These are phyloP conservation scores for Cheumatopsyche charites DNA, from an alignment of 1,140 invertebrate species.

Conservation along the genomic window DNA sequence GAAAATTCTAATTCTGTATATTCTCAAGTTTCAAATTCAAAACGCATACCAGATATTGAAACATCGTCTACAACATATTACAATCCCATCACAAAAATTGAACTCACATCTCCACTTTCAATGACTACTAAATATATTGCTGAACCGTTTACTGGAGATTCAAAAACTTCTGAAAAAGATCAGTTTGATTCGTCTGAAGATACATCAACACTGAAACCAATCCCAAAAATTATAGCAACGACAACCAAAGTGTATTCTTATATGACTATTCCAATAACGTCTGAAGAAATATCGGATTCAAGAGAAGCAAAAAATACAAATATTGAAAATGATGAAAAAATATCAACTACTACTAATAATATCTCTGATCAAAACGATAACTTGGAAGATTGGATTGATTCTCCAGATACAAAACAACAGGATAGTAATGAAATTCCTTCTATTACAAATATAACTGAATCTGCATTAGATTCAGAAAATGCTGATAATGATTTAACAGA, in stretches of 20 bases:
- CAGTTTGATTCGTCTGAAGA: neutral
- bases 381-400: slow-evolving; percentile 35
- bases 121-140: slow-evolving; percentile 1
- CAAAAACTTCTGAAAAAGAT: too few species aligned
- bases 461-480: slow-evolving; percentile 24
- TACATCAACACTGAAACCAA: neutral
- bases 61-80: slow-evolving; percentile 42
- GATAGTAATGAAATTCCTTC: slow-evolving; percentile 32
- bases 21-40: slow-evolving; percentile 26
- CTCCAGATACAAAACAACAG: slow-evolving; percentile 31
- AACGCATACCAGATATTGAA: slow-evolving; percentile 39
- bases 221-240: neutral
- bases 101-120: slow-evolving; percentile 21
- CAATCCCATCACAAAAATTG: slow-evolving; percentile 31
- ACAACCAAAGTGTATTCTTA: neutral
- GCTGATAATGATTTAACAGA: slow-evolving; percentile 33
- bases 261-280: slow-evolving; percentile 13
- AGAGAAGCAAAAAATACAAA: slow-evolving; percentile 30
- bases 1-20: slow-evolving; percentile 33
- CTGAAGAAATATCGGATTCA: slow-evolving; percentile 40
- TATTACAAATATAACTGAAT: slow-evolving; percentile 20
- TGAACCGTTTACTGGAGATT: neutral
- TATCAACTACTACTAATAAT: neutral
- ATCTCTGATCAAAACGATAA: slow-evolving; percentile 22
- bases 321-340: slow-evolving; percentile 12